These are phyloP conservation scores for Dendrolimus houi DNA, from an alignment of 2,888 invertebrate genomes.

Conservation along the genomic window DNA sequence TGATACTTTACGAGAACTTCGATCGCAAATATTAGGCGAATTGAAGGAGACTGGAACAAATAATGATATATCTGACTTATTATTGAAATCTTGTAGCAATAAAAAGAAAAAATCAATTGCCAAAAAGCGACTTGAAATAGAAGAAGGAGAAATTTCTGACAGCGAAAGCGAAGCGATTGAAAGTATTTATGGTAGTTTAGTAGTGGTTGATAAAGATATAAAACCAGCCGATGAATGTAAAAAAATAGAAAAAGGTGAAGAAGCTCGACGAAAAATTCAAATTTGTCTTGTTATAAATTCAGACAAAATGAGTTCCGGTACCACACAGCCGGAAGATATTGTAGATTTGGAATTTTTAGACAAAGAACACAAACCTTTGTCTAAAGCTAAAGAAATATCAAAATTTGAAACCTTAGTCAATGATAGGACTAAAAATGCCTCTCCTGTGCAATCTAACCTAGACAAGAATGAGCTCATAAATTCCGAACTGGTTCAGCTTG, in stretches of 20 bases:
- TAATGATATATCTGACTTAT: slow-evolving; percentile 63
- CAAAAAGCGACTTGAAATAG: slow-evolving; percentile 40
- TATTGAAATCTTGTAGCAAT: slow-evolving; percentile 55
- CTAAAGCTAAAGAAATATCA: slow-evolving; percentile 8
- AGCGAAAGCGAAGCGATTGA: slow-evolving; percentile 66
- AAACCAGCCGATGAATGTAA: slow-evolving; percentile 15
- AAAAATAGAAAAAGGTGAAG: slow-evolving; percentile 23
- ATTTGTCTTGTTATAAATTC: slow-evolving; percentile 48
- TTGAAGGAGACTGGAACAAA: slow-evolving; percentile 57
- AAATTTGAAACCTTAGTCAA: slow-evolving; percentile 2
- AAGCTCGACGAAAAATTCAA: slow-evolving; percentile 44
- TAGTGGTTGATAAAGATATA: slow-evolving; percentile 32
- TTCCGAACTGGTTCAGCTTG: no score
- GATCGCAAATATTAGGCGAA: slow-evolving; percentile 65
- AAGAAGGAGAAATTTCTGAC: slow-evolving; percentile 66
- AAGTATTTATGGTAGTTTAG: slow-evolving; percentile 56
- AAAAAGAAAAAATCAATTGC: slow-evolving; percentile 25
- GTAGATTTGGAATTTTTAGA: neutral
- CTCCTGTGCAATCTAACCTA: no score
- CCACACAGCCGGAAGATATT: neutral
- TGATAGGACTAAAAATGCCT: no score
- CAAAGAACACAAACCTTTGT: neutral
- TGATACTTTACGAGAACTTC: slow-evolving; percentile 59
- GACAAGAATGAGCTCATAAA: no score
- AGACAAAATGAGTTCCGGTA: slow-evolving; percentile 7